Evolutionary conservation across 2,797 vertebrate genomes (phyloP).

Genomic region (Coregonus ussuriensis): DNA sequence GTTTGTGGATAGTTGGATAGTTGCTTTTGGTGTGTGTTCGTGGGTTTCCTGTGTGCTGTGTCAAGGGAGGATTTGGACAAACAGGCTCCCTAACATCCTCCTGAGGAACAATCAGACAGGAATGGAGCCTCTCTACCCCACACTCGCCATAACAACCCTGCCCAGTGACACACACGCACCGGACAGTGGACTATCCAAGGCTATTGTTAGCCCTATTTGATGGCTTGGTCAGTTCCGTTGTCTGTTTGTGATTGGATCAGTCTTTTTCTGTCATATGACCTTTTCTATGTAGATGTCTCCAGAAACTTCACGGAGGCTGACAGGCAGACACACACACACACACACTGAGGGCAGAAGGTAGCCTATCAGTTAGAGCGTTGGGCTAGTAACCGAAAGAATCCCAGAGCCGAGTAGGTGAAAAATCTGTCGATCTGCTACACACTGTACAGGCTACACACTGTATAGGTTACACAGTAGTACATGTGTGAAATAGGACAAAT

Average conservation of each 20-base stretch:
- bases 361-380: no score
- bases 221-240: conserved; percentile 50
- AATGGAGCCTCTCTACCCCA: conserved; percentile 59
- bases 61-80: conserved; percentile 63
- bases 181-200: conserved; percentile 1
- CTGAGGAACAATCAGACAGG: conserved; percentile 70
- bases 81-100: conserved; percentile 73
- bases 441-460: no score
- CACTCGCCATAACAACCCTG: conserved; percentile 63
- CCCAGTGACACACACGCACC: conserved; percentile 23
- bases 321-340: no score
- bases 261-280: conserved; percentile 23
- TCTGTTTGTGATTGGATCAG: conserved; percentile 37
- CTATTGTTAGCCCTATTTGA: conserved; percentile 69
- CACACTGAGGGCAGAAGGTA: no score
- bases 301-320: no score
- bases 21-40: conserved; percentile 20
- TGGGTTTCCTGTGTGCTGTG: conserved; percentile 64
- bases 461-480: no score
- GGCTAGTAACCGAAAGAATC: no score
- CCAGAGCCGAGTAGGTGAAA: no score
- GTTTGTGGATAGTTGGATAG: neutral
- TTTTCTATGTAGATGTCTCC: neutral
- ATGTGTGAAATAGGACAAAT: no score
- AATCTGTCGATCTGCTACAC: no score